A percentile compares a stretch with the other conserved stretches of the same genome.
Conservation (phyloP, 1,140 invertebrate species). For the Aphelinus atriplicis region DNA sequence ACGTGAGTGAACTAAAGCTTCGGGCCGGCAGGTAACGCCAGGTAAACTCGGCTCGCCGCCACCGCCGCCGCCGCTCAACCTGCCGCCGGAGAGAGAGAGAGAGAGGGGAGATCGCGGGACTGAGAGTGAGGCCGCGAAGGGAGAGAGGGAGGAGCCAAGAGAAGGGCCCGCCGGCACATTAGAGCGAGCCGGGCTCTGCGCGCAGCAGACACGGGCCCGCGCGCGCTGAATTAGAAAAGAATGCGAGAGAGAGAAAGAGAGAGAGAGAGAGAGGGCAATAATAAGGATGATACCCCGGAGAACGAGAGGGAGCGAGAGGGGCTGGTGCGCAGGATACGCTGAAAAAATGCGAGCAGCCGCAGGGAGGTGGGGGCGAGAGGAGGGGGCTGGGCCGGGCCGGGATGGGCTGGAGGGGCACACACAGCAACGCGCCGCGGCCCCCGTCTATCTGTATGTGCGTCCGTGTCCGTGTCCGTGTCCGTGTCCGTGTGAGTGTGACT, state of each 20-base stretch:
- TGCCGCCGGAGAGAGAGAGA: slow-evolving; percentile 28
- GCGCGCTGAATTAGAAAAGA: slow-evolving; percentile 31
- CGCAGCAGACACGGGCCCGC: not conserved
- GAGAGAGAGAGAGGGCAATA: slow-evolving; percentile 42
- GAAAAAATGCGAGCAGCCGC: too few relatives aligned
- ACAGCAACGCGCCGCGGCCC: too few relatives aligned
- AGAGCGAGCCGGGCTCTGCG: slow-evolving; percentile 2
- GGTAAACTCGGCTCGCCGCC: slow-evolving; percentile 55
- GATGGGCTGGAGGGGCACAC: too few relatives aligned
- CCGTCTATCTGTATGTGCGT: too few relatives aligned
- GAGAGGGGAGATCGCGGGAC: slow-evolving; percentile 4
- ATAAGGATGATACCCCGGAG: slow-evolving; percentile 36
- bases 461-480: too few relatives aligned
- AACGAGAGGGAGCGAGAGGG: slow-evolving; percentile 13
- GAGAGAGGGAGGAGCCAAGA: slow-evolving; percentile 44
- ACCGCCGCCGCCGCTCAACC: not conserved
- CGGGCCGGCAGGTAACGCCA: slow-evolving; percentile 64
- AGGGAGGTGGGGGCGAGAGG: too few relatives aligned
- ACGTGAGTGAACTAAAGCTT: slow-evolving; percentile 65
- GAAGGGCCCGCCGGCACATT: slow-evolving; percentile 37
- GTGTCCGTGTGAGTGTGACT: slow-evolving; percentile 47
- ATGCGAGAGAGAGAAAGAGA: slow-evolving; percentile 39
- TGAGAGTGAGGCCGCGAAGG: slow-evolving; percentile 23
- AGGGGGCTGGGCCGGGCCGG: too few relatives aligned
- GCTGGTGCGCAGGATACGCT: too few relatives aligned